Evolutionary conservation across 1,140 invertebrate genomes (phyloP), one percentile per base, ranked within the genome.

Genomic region (Babylonia areolata): DNA sequence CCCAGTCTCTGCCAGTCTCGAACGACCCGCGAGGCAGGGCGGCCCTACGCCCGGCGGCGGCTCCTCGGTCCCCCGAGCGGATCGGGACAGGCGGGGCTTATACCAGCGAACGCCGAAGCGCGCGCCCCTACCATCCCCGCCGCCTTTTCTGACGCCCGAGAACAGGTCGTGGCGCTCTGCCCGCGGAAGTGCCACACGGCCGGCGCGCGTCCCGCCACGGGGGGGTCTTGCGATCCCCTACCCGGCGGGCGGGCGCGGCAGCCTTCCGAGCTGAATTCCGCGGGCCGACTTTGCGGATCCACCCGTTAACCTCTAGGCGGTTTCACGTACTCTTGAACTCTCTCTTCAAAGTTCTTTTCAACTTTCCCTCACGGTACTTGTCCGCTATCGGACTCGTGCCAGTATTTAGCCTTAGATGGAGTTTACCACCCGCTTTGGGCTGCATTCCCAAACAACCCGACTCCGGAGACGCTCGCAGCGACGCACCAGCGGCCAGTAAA

Each of bases 331-430:
- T 97, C 94, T 97, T 97, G 90, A 96, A 97, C 96, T 97, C 97
- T 97, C 96, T 97, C 95, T 97, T n/a, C 96, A 97, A 96, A 97
- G 96, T 97, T 95, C 96, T 97, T 97, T 97, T 96, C 96, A 97
- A 96, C 96, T 97, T 97, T 97, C 96, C 97, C 96, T n/a, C n/a
- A 97, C 96, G 96, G 97, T 96, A 96, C 97, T 97, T n/a, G 96
- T 97, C 96, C 95, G 96, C 97, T 97, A 97, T 97, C 96, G 96
- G 96, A 96, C 96, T 97, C 96, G 95, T 95, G 95, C 95, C 94
- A 88, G 58, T 97, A 97, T 97, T 97, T 97, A 97, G 58, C 96
- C 96, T 97, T 97, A 96, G 96, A 96, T 96, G 96, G 95, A 96
- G 95, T 96, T 46, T 97, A 97, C 96, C 96, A 96, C 96, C 96